Evolutionary conservation across 1,140 invertebrate species (phyloP), one percentile per base, ranked within the genome.

Genomic region (Sinella curviseta): DNA sequence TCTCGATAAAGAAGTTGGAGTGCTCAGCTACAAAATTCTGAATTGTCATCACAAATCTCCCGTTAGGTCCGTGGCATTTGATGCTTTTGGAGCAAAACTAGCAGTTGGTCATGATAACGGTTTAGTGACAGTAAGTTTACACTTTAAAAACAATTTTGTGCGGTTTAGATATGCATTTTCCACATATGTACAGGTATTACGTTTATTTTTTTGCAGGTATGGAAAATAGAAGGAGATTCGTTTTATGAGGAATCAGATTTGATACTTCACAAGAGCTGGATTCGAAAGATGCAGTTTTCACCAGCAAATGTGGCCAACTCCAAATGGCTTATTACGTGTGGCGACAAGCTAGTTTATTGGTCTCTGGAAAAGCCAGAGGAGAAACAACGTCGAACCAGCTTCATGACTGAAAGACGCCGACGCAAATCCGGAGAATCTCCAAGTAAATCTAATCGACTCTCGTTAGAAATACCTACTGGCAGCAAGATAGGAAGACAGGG

Each of bases 91-190:
- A 28, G 26, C 26, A 4, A 78, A 78, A 48, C 34, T 83, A 16
- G 82, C 81, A 26, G 78, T 83, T 24, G 82, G 82, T 30, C 75
- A 82, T 76, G 81, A 83, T 26, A 82, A 80, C 55, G 82, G 82
- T 2, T 65, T 82, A 36, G 76, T 82, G 17, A 80, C 78, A 28
- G 81, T 83, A 77, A 70, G 31, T 70, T n/a, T n/a, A n/a, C n/a
- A n/a, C n/a, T n/a, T n/a, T n/a, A n/a, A n/a, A n/a, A n/a, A 26
- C 14, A 16, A 60, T 28, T 33, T 16, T 74, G 30, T 74, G 16
- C 31, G 1, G 8, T 75, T 75, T 26, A 20, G 65, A 70, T 14
- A 31, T 31, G 2, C 65, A 60, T 14, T 60, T 8, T 17, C 4
- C 8, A n/a, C 55, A 60, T 24, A n/a, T n/a, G 17, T 36, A 39